These are phyloP conservation scores for Opisthograptis luteolata DNA, from an alignment of 2,888 invertebrate species.

Conservation along the genomic window DNA sequence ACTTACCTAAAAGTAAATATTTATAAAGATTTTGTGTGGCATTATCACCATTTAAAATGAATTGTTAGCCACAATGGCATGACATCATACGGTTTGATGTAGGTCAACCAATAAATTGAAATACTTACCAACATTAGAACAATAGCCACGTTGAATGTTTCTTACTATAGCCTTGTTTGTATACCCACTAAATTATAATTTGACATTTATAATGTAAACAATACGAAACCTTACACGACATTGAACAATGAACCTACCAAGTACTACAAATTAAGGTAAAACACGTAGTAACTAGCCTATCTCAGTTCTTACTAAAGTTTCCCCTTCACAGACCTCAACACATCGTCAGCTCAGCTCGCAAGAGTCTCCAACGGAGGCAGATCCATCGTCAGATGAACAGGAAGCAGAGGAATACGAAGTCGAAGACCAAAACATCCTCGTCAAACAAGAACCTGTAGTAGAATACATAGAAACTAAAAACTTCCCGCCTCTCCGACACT, in stretches of 20 bases:
- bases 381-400: constrained; percentile 18
- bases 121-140: background rate
- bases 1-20: too few relatives aligned
- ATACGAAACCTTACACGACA: too few relatives aligned
- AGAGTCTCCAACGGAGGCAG: constrained; percentile 12
- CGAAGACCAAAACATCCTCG: constrained; percentile 39
- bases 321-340: background rate
- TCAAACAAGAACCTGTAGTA: constrained; percentile 55
- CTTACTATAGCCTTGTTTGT: background rate
- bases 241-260: too few relatives aligned
- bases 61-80: constrained; percentile 18
- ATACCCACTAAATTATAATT: too few relatives aligned
- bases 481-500: constrained; percentile 12
- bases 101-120: constrained; percentile 8
- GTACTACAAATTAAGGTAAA: too few relatives aligned
- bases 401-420: constrained; percentile 40
- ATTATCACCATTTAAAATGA: constrained; percentile 10
- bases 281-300: too few relatives aligned
- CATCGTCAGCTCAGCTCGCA: background rate
- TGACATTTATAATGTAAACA: too few relatives aligned
- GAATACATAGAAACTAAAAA: constrained; percentile 18
- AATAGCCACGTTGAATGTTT: background rate
- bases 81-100: constrained; percentile 14
- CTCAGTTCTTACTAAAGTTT: background rate
- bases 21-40: too few relatives aligned